Conservation (phyloP, 1,140 invertebrate species). For the Scaptomyza hsui region DNA sequence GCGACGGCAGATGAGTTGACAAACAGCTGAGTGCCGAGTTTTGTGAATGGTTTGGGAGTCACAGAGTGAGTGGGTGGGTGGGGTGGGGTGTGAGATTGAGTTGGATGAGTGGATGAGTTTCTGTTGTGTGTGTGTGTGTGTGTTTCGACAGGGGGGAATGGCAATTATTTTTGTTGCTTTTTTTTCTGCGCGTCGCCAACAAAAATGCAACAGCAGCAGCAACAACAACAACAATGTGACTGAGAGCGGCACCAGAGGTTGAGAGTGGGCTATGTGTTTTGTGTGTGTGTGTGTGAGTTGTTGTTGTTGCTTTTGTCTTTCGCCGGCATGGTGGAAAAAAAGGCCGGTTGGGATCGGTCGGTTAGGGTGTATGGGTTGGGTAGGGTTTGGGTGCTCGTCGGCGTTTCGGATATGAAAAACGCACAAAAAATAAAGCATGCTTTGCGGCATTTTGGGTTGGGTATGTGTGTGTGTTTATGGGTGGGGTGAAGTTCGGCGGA, state of each 20-base stretch:
- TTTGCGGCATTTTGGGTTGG: slow-evolving; percentile 45
- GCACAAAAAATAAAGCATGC: slow-evolving; percentile 76
- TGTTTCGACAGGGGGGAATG: slow-evolving; percentile 18
- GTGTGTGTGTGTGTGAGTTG: slow-evolving; percentile 21
- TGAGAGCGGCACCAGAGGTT: slow-evolving; percentile 18
- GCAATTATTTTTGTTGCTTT: slow-evolving; percentile 80
- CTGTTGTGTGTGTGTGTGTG: background rate
- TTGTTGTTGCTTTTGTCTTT: slow-evolving; percentile 75
- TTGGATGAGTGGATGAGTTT: slow-evolving; percentile 19
- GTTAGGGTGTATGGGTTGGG: slow-evolving; percentile 11
- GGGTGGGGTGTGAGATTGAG: slow-evolving; percentile 14
- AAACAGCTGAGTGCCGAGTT: slow-evolving; percentile 80
- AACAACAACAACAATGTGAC: slow-evolving; percentile 30
- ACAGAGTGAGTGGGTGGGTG: background rate
- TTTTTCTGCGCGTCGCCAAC: slow-evolving; percentile 58
- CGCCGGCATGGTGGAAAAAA: slow-evolving; percentile 78
- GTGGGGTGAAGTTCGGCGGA: slow-evolving; percentile 33
- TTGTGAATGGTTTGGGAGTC: slow-evolving; percentile 73
- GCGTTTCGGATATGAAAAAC: slow-evolving; percentile 83
- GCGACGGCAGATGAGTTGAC: slow-evolving; percentile 79
- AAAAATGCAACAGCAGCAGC: slow-evolving; percentile 47
- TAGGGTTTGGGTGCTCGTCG: slow-evolving; percentile 68
- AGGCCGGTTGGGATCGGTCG: slow-evolving; percentile 71
- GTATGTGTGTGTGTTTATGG: background rate
- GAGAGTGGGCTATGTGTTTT: slow-evolving; percentile 18